Evolutionary conservation across 2,888 invertebrate species (phyloP).

Genomic region (Eilema sororculum): DNA sequence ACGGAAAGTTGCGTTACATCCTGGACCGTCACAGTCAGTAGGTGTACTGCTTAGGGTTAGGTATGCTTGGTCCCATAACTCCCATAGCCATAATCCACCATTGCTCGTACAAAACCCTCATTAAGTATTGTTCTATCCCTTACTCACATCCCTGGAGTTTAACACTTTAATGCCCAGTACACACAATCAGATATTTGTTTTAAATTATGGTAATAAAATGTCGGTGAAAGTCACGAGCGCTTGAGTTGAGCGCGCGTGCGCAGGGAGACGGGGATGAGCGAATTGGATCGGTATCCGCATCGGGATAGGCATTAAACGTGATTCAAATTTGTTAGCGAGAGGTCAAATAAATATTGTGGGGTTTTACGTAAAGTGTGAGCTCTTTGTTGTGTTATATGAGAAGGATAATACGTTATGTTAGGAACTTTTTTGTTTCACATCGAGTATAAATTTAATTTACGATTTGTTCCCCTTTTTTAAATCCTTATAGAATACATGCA

Average conservation of each 20-base stretch:
- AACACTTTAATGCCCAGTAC: conserved; percentile 87
- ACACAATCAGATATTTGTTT: conserved; percentile 88
- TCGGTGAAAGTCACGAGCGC: conserved; percentile 85
- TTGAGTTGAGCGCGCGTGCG: conserved; percentile 76
- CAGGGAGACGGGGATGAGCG: conserved; percentile 65
- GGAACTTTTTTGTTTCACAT: too few relatives aligned
- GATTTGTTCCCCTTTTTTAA: too few relatives aligned
- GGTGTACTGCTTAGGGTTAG: too few relatives aligned
- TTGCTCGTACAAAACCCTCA: too few relatives aligned
- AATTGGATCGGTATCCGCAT: conserved; percentile 75
- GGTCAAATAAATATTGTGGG: conserved; percentile 49
- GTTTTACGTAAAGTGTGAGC: conserved; percentile 9
- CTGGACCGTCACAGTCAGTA: too few relatives aligned
- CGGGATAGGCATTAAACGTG: conserved; percentile 56
- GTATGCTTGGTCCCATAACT: too few relatives aligned
- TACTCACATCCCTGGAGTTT: conserved; percentile 79
- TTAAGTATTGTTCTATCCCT: conserved; percentile 20
- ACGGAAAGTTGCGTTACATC: too few relatives aligned
- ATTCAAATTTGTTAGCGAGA: conserved; percentile 52
- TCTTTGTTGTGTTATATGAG: conserved; percentile 4
- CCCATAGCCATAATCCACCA: too few relatives aligned
- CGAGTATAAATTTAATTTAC: too few relatives aligned
- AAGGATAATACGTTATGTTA: neutral
- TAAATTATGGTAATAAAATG: conserved; percentile 88
- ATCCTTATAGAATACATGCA: too few relatives aligned